A percentile compares a stretch with the other conserved stretches of the same genome.
Conservation (phyloP, 2,888 invertebrate species). For the Boloria euphrosyne region DNA sequence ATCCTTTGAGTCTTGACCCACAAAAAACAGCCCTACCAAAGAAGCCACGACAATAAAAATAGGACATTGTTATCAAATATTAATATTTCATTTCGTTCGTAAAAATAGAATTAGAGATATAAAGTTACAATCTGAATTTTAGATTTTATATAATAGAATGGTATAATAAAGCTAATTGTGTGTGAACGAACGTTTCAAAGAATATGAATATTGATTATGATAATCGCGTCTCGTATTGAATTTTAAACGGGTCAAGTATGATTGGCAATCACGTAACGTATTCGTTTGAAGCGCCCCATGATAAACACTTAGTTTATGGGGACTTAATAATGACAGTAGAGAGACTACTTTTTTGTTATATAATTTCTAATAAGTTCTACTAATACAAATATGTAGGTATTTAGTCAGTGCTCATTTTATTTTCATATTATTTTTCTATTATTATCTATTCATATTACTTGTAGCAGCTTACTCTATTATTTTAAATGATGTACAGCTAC, state of each 20-base stretch:
- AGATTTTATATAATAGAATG: constrained; percentile 65
- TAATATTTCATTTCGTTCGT: constrained; percentile 72
- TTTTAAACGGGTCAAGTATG: constrained; percentile 37
- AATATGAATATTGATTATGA: constrained; percentile 70
- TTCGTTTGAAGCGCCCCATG: constrained; percentile 16
- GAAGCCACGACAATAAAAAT: constrained; percentile 76
- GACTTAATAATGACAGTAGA: background rate
- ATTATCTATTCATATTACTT: no score
- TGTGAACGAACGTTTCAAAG: constrained; percentile 64
- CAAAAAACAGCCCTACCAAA: constrained; percentile 47
- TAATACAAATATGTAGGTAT: no score
- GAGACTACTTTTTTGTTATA: constrained; percentile 2
- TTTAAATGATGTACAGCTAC: background rate
- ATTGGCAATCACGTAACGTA: constrained; percentile 25
- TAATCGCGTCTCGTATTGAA: constrained; percentile 23
- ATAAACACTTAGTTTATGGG: constrained; percentile 11
- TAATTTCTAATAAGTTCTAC: no score
- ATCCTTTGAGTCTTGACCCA: background rate
- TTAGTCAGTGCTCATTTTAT: no score
- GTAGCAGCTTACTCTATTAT: no score
- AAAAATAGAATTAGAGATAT: constrained; percentile 69
- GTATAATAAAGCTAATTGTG: constrained; percentile 79
- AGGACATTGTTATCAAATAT: constrained; percentile 65
- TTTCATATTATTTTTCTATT: no score
- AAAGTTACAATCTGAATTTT: constrained; percentile 74